Base-by-base conservation (phyloP, 1,140 invertebrate genomes). In the Heterodera schachtii region DNA sequence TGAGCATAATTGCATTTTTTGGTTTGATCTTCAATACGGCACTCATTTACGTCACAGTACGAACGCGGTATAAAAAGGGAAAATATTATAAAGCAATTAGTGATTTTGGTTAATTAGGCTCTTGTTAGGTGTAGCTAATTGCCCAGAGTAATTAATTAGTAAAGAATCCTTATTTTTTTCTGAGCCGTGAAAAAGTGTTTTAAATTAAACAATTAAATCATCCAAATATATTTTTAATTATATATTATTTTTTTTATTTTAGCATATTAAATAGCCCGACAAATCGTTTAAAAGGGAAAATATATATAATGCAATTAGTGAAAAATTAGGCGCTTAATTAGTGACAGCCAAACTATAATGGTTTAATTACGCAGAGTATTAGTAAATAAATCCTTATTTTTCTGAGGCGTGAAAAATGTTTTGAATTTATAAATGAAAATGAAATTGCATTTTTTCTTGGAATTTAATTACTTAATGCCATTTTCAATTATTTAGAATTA, bases 211-310 rank as follows among this genome's bases (percentile, higher is more conserved):
- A 60, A 60, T 60, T 3, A 8, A 16, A 7, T 3, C 57, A 16
- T 13, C 7, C 6, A 7, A 13, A 8, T 60, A 7, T n/a, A 60
- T 60, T 60, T 9, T 13, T 9, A 13, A 60, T 8, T 60, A 13
- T 60, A 9, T 46, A 1, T 66, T 66, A 70, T 71, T 31, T 70
- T 70, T 44, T 11, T 60, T 60, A 60, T 4, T 60, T 60, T 60
- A 79, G 78, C 47, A 79, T 46, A 3, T 49, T 80, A 52, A 16
- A 66, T 43, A 57, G 73, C 3, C 52, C 49, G 31, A 46, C 52
- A 31, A 81, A 79, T 70, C 79, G 79, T 81, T 74, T 81, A 21
- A n/a, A n/a, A n/a, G n/a, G n/a, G n/a, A n/a, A n/a, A n/a, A n/a
- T n/a, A n/a, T n/a, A n/a, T n/a, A n/a, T n/a, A n/a, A n/a, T n/a